A percentile compares a stretch with the other conserved stretches of the same genome.
phyloP scores from a whole-genome alignment of 2,797 vertebrate genomes.

The Nannoperca australis region DNA sequence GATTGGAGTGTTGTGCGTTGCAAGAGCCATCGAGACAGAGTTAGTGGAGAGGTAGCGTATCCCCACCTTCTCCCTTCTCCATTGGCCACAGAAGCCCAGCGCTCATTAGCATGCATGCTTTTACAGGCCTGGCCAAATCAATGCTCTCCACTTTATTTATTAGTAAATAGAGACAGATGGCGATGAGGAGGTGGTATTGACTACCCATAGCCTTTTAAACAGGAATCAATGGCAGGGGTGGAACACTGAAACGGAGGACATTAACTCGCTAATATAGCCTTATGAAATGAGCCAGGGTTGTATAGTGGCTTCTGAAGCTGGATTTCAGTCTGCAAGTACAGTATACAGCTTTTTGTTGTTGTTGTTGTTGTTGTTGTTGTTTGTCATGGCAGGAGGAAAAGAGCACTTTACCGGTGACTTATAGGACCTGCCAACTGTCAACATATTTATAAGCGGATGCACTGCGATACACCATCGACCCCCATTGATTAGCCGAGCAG shows the following conservation, averaged over 20 bases:
- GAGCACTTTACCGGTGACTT: constrained; percentile 28
- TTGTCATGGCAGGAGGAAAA: constrained; percentile 12
- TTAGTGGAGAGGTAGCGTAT: constrained; percentile 58
- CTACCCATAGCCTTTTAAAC: constrained; percentile 92
- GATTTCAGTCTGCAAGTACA: constrained; percentile 19
- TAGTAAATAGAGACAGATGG: constrained; percentile 97
- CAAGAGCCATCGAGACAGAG: constrained; percentile 57
- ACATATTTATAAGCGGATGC: constrained; percentile 72
- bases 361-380: constrained; percentile 1
- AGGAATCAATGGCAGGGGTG: constrained; percentile 86
- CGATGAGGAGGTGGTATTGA: constrained; percentile 89
- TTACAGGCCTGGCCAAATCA: constrained; percentile 92
- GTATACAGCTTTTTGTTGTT: background rate
- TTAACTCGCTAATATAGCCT: constrained; percentile 83
- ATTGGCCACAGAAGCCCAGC: constrained; percentile 85
- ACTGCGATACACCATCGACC: constrained; percentile 78
- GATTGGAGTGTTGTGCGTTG: constrained; percentile 81
- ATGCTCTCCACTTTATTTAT: constrained; percentile 98
- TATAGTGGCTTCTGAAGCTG: constrained; percentile 23
- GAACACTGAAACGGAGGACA: constrained; percentile 78
- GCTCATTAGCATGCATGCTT: constrained; percentile 96
- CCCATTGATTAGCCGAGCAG: constrained; percentile 85
- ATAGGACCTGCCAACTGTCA: constrained; percentile 55
- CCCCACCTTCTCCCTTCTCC: constrained; percentile 60
- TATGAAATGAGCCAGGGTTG: constrained; percentile 76